Percentiles rank a stretch among this genome's conserved stretches.
These are phyloP conservation scores for Panthera uncia DNA, from an alignment of 2,113 vertebrate species.

Conservation along the genomic window DNA sequence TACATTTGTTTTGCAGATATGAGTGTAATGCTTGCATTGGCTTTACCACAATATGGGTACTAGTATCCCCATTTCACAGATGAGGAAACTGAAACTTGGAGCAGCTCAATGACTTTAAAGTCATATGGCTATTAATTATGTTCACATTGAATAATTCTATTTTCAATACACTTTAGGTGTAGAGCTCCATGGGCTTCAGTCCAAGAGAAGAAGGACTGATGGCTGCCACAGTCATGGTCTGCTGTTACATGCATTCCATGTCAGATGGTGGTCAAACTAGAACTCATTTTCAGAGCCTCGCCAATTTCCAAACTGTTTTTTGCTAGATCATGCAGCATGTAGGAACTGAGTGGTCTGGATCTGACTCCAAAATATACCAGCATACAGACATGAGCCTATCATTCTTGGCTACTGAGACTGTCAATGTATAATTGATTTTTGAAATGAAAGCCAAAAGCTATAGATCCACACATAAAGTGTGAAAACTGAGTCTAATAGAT, in stretches of 20 bases:
- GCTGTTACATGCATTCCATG: neutral
- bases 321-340: neutral
- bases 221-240: neutral
- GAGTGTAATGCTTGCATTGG: neutral
- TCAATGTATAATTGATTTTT: slow-evolving; percentile 39
- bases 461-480: neutral
- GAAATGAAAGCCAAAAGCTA: slow-evolving; percentile 54
- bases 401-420: slow-evolving; percentile 13
- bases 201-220: neutral
- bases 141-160: neutral
- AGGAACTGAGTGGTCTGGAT: neutral
- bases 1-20: neutral
- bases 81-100: neutral
- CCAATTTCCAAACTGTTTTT: neutral
- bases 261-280: neutral
- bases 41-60: neutral
- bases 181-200: neutral
- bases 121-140: neutral
- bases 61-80: neutral
- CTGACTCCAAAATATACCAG: neutral
- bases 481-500: neutral
- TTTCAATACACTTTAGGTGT: neutral
- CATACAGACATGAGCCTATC: neutral
- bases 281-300: neutral
- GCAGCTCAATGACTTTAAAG: neutral